phyloP scores from a whole-genome alignment of 2,888 invertebrate species.

The Dryomyza anilis region DNA sequence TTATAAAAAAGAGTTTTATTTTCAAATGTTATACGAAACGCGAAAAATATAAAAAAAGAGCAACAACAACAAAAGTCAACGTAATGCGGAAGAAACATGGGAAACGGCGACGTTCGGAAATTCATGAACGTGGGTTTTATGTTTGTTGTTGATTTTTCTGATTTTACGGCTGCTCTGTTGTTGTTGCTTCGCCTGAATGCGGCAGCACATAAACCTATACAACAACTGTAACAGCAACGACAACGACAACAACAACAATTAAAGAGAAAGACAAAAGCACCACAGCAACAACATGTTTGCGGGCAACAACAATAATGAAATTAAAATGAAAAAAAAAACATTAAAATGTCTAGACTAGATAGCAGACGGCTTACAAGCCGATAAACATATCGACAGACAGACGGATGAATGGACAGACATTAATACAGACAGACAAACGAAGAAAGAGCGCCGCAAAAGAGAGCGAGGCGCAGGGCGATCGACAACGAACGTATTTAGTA shows the following conservation, averaged over 20 bases:
- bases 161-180: too few species aligned
- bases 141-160: too few species aligned
- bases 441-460: not conserved
- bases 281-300: not conserved
- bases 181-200: too few species aligned
- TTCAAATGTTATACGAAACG: too few species aligned
- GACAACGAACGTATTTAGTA: too few species aligned
- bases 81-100: conserved; percentile 1
- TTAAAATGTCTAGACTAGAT: conserved; percentile 53
- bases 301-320: too few species aligned
- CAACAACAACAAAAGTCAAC: too few species aligned
- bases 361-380: conserved; percentile 45
- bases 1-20: too few species aligned
- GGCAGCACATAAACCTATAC: not conserved
- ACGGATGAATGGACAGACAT: not conserved
- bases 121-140: too few species aligned
- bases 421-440: not conserved
- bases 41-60: not conserved
- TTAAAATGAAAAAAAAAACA: not conserved
- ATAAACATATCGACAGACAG: conserved; percentile 11
- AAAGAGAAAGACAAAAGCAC: not conserved
- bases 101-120: too few species aligned
- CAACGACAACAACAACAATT: not conserved
- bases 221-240: not conserved
- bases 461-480: not conserved